Percentiles rank a stretch among this genome's conserved stretches.
phyloP scores from a whole-genome alignment of 2,113 vertebrate species.

The Ptyas mucosa region DNA sequence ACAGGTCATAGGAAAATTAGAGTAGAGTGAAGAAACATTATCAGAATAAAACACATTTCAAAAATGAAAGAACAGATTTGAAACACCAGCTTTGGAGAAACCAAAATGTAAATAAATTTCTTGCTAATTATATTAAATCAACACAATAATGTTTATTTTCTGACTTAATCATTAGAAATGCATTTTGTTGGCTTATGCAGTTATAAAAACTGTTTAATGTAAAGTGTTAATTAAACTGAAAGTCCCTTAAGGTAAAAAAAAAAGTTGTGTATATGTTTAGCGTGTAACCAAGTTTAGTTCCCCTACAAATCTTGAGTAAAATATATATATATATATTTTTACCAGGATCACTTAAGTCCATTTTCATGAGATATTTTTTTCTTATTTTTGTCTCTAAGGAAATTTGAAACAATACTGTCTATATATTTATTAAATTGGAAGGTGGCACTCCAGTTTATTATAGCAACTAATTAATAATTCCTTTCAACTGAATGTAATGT shows the following conservation, averaged over 20 bases:
- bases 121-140: conserved; percentile 21
- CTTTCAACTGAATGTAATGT: not conserved
- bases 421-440: not conserved
- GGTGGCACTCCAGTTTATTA: not conserved
- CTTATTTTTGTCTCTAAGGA: not conserved
- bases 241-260: not conserved
- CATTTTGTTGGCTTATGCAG: conserved; percentile 19
- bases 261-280: not conserved
- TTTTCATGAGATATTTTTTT: not conserved
- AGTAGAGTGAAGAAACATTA: not conserved
- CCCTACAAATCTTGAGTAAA: not conserved
- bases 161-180: not conserved
- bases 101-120: conserved; percentile 15
- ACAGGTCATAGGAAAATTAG: not conserved
- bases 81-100: not conserved
- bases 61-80: not conserved
- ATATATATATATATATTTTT: not conserved
- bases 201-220: not conserved
- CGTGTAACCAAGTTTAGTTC: not conserved
- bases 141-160: conserved; percentile 12
- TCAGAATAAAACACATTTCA: not conserved
- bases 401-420: not conserved
- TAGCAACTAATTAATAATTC: not conserved
- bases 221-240: not conserved
- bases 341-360: not conserved